Conservation (phyloP, 2,797 vertebrate species). For the Sebastes alutus region DNA sequence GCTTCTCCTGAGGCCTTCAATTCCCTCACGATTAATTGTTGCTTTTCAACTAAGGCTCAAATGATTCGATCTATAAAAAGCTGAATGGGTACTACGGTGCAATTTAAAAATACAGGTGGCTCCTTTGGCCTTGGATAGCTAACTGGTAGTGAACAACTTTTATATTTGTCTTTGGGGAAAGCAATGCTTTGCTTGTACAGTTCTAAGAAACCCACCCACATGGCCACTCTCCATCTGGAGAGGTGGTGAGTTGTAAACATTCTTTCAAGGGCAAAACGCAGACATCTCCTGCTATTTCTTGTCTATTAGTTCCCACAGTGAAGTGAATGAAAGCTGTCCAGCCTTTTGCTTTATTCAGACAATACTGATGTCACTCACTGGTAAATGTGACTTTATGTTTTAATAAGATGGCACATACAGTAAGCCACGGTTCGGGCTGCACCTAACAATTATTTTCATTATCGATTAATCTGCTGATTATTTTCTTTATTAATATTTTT, state of each 20-base stretch:
- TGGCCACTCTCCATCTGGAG: neutral
- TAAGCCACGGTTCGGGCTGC: neutral
- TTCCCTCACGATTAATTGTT: constrained; percentile 37
- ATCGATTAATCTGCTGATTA: neutral
- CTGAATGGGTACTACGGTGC: constrained; percentile 5
- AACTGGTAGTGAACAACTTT: constrained; percentile 1
- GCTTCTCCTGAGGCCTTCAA: constrained; percentile 27
- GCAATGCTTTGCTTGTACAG: constrained; percentile 8
- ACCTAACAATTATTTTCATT: neutral
- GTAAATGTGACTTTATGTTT: neutral
- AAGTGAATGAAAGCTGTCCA: neutral
- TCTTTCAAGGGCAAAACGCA: neutral
- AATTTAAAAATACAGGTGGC: constrained; percentile 9
- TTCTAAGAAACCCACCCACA: constrained; percentile 22
- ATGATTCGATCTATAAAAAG: constrained; percentile 42
- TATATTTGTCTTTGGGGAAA: constrained; percentile 1
- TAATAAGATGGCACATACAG: neutral
- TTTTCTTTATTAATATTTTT: neutral
- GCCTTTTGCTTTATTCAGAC: neutral
- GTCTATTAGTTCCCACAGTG: neutral
- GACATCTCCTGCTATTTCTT: neutral
- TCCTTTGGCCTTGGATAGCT: constrained; percentile 11
- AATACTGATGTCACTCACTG: neutral
- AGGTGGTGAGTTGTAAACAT: neutral
- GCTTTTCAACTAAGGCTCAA: constrained; percentile 45